These are phyloP conservation scores for Chaetura pelagica DNA, from an alignment of 2,113 vertebrate species.

Conservation along the genomic window DNA sequence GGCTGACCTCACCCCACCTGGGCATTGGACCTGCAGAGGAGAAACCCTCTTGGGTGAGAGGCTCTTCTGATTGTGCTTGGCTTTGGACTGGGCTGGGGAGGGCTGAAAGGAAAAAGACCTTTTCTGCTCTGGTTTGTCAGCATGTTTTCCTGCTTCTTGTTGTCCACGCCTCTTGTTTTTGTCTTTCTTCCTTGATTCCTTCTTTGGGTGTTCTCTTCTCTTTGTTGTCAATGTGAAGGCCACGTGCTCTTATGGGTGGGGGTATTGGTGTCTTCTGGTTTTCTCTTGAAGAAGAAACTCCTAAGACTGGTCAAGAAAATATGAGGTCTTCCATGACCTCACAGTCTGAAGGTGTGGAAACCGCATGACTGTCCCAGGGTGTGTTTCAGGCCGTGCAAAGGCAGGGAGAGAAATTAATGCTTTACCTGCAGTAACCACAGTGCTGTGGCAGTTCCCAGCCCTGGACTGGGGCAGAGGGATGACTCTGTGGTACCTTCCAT, in stretches of 20 bases:
- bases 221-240: not conserved
- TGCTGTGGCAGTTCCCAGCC: not conserved
- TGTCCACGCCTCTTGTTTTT: accelerated
- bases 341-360: accelerated
- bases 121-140: not conserved
- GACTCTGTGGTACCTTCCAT: not conserved
- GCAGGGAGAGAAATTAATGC: not conserved
- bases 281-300: not conserved
- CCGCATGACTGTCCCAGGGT: not conserved
- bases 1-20: not conserved
- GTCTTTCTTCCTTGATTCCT: not conserved
- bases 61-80: not conserved
- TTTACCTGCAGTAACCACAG: not conserved
- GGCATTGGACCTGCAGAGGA: not conserved
- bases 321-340: not conserved
- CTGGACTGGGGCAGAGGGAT: not conserved
- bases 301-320: not conserved
- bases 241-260: accelerated
- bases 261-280: not conserved
- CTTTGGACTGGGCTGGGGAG: not conserved
- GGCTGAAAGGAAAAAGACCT: not conserved
- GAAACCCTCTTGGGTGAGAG: constrained; percentile 13
- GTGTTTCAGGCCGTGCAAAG: not conserved
- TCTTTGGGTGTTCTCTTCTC: not conserved
- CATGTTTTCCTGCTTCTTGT: not conserved